These are phyloP conservation scores for Andrena praecox DNA, from an alignment of 2,888 invertebrate genomes.

Conservation along the genomic window DNA sequence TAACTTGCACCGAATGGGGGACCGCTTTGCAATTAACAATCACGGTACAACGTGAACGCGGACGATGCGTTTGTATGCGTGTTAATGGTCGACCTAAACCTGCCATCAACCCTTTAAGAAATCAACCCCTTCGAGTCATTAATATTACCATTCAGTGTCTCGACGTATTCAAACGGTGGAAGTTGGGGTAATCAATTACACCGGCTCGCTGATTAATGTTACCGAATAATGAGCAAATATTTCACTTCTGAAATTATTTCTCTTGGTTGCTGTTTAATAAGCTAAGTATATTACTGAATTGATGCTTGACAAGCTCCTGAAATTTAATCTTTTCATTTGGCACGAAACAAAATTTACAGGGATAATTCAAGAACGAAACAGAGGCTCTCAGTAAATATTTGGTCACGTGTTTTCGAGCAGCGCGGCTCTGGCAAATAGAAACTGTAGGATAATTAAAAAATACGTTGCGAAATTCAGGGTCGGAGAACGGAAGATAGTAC, in stretches of 20 bases:
- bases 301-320: no score
- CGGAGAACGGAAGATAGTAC: neutral
- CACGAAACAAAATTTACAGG: neutral
- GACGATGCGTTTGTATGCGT: conserved; percentile 4
- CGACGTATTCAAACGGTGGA: neutral
- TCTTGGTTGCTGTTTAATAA: no score
- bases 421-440: neutral
- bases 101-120: conserved; percentile 21
- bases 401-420: neutral
- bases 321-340: neutral
- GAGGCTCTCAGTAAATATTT: neutral
- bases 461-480: neutral
- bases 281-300: no score
- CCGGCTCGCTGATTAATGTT: neutral
- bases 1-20: conserved; percentile 6
- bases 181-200: conserved; percentile 13
- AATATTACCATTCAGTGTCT: conserved; percentile 3
- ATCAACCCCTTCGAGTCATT: conserved; percentile 12
- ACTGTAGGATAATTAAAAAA: neutral
- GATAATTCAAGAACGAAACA: neutral
- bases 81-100: conserved; percentile 16
- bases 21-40: conserved; percentile 13
- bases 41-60: neutral
- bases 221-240: neutral
- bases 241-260: neutral